phyloP scores from a whole-genome alignment of 2,113 vertebrate genomes.

The Atlantisia rogersi region DNA sequence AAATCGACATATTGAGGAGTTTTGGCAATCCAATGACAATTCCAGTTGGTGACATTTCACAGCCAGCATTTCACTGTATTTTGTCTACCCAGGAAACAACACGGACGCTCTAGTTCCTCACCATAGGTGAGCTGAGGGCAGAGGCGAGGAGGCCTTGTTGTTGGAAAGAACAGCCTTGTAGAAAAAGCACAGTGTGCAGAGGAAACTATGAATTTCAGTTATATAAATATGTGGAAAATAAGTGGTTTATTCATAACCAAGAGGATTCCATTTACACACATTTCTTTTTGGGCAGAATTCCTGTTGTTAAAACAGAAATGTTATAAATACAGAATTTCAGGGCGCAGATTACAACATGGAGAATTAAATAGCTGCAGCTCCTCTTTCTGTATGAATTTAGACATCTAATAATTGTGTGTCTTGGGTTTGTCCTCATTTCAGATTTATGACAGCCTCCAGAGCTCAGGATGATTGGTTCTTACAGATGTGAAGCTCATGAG shows the following conservation, averaged over 20 bases:
- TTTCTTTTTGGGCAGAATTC: not conserved
- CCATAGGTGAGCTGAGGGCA: not conserved
- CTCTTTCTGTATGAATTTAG: not conserved
- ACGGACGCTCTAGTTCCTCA: not conserved
- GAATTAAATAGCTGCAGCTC: not conserved
- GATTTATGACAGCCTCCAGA: not conserved
- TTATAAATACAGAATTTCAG: not conserved
- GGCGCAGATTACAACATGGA: not conserved
- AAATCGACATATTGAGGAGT: not conserved
- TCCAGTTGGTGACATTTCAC: not conserved
- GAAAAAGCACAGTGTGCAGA: not conserved
- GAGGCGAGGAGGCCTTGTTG: not conserved
- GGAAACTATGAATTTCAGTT: not conserved
- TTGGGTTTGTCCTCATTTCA: not conserved
- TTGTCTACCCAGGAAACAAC: not conserved
- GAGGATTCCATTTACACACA: not conserved
- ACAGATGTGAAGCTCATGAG: not conserved
- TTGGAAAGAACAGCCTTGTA: not conserved
- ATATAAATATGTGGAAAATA: not conserved
- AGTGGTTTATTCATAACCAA: not conserved
- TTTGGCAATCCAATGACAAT: not conserved
- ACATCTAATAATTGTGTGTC: not conserved
- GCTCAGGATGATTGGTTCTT: not conserved
- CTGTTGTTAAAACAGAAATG: not conserved
- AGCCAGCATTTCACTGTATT: not conserved